Evolutionary conservation across 2,113 vertebrate genomes (phyloP).

Genomic region (Rhipidura dahli): DNA sequence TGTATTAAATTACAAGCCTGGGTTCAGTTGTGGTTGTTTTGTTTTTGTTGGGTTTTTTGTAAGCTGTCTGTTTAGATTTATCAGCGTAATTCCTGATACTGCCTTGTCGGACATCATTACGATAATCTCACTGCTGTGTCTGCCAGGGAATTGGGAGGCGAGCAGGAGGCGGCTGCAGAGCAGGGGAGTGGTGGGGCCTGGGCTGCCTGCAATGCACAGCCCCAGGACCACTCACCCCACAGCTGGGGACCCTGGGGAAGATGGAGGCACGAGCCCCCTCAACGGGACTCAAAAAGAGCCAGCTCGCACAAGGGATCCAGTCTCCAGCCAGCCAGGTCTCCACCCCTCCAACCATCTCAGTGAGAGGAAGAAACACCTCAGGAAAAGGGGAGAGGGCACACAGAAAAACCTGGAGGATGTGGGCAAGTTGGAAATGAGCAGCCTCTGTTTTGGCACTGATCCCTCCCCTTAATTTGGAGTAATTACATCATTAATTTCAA

Average conservation of each 20-base stretch:
- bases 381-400: background rate
- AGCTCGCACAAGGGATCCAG: background rate
- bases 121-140: conserved; percentile 48
- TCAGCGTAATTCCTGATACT: conserved; percentile 62
- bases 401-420: background rate
- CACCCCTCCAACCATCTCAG: background rate
- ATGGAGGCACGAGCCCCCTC: rapidly evolving
- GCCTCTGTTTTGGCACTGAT: conserved; percentile 21
- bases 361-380: background rate
- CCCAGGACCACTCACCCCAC: background rate
- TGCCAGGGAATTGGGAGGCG: background rate
- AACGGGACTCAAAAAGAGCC: background rate
- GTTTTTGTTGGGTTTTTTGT: conserved; percentile 8
- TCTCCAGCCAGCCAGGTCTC: background rate
- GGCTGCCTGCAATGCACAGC: background rate
- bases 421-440: conserved; percentile 12
- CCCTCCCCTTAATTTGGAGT: conserved; percentile 21
- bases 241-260: background rate
- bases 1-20: conserved; percentile 68
- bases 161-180: background rate
- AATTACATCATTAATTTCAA: conserved; percentile 48
- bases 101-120: conserved; percentile 67
- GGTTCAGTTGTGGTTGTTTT: conserved; percentile 14
- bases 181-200: background rate
- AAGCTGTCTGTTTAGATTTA: conserved; percentile 70